Evolutionary conservation across 2,797 vertebrate species (phyloP).

Genomic region (Chelidonichthys spinosus): DNA sequence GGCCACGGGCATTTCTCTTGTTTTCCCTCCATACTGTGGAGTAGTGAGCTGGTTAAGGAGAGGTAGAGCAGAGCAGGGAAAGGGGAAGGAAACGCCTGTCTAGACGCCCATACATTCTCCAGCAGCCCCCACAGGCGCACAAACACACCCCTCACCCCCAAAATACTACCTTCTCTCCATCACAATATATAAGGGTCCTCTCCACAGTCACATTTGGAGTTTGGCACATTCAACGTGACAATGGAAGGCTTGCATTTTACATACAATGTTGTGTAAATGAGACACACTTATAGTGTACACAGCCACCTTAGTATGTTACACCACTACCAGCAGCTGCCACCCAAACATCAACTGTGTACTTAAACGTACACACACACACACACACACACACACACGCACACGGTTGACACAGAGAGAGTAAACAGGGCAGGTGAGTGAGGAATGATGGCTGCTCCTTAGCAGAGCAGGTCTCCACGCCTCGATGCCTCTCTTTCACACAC

Average conservation of each 20-base stretch:
- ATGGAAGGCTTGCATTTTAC: conserved; percentile 17
- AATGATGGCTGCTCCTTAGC: conserved; percentile 82
- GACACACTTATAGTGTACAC: conserved; percentile 33
- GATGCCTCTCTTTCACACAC: conserved; percentile 85
- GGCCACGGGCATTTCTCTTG: conserved; percentile 82
- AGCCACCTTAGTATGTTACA: conserved; percentile 56
- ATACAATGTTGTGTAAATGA: conserved; percentile 30
- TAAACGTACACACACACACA: conserved; percentile 27
- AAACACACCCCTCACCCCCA: conserved; percentile 51
- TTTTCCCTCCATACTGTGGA: conserved; percentile 75
- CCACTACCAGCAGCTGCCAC: conserved; percentile 51
- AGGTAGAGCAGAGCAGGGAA: conserved; percentile 81
- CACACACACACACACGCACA: conserved; percentile 30
- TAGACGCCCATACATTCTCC: conserved; percentile 87
- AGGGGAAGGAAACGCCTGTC: conserved; percentile 87
- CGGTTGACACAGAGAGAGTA: conserved; percentile 81
- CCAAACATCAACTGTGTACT: conserved; percentile 54
- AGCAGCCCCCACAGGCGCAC: conserved; percentile 76
- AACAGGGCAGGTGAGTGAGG: conserved; percentile 87
- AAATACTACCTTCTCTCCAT: conserved; percentile 43
- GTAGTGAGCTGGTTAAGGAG: conserved; percentile 81
- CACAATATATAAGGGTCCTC: conserved; percentile 26
- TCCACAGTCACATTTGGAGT: not conserved
- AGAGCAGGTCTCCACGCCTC: conserved; percentile 82
- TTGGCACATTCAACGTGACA: conserved; percentile 28